phyloP scores from a whole-genome alignment of 2,888 invertebrate species.

The Rhaphigaster nebulosa region DNA sequence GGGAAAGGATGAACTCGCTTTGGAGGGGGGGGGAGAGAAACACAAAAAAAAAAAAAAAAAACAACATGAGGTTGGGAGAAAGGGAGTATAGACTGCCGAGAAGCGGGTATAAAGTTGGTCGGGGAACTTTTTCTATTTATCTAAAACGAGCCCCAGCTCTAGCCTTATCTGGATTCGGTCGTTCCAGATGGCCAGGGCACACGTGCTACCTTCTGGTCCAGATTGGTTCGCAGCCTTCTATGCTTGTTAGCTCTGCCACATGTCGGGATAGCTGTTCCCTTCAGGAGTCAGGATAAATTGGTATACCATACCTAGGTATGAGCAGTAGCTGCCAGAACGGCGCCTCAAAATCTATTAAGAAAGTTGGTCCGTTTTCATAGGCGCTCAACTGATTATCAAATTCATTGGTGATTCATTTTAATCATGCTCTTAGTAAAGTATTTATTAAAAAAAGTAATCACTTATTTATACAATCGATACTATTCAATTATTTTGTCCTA shows the following conservation, averaged over 20 bases:
- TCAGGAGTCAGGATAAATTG: background rate
- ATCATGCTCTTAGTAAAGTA: too few relatives aligned
- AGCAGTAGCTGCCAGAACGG: background rate
- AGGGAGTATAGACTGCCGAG: background rate
- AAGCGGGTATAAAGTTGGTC: background rate
- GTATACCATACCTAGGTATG: background rate
- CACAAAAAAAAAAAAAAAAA: background rate
- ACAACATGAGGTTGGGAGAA: background rate
- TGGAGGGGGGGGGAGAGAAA: too few relatives aligned
- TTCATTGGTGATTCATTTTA: too few relatives aligned
- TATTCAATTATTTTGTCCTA: too few relatives aligned
- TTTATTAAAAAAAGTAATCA: too few relatives aligned
- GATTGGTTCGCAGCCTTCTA: background rate
- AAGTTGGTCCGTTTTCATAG: too few relatives aligned
- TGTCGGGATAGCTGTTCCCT: background rate
- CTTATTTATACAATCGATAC: too few relatives aligned
- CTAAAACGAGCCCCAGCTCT: background rate
- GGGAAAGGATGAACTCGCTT: background rate
- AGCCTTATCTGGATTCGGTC: background rate
- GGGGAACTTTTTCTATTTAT: constrained; percentile 6
- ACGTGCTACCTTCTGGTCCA: background rate
- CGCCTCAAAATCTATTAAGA: too few relatives aligned
- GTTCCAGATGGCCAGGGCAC: background rate
- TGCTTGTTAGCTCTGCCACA: background rate
- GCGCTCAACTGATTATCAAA: too few relatives aligned